These are phyloP conservation scores for Stichopus horrens DNA, from an alignment of 53 echinoderm and acorn worm species.

Conservation along the genomic window DNA sequence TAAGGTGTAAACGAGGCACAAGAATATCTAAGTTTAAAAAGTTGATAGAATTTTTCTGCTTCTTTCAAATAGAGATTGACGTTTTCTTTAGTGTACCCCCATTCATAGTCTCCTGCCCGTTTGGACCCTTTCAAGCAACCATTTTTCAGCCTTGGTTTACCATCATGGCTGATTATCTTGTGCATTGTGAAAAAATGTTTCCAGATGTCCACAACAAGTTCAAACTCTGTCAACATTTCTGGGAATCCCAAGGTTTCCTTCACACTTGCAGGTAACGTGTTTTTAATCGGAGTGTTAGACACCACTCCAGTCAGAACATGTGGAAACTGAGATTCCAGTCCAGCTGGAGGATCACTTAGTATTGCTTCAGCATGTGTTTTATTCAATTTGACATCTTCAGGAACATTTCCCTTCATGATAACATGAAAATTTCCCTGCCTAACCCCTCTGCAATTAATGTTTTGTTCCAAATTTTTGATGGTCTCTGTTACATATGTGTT, in stretches of 20 bases:
- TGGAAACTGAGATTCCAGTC: background rate
- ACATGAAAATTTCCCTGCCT: conserved; percentile 9
- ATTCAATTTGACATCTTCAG: conserved; percentile 15
- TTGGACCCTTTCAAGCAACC: conserved; percentile 30
- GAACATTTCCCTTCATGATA: background rate
- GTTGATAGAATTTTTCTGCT: conserved; percentile 20
- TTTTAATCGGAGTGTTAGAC: background rate
- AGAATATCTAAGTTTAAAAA: conserved; percentile 45
- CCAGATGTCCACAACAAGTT: conserved; percentile 48
- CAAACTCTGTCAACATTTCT: background rate
- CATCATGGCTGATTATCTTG: conserved; percentile 31
- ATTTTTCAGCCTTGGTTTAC: conserved; percentile 1
- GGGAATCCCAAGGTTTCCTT: background rate
- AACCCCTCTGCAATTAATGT: conserved; percentile 15
- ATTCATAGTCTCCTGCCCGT: background rate
- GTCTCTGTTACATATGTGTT: background rate
- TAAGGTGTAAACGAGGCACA: conserved; percentile 3
- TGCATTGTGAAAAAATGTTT: conserved; percentile 47
- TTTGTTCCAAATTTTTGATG: conserved; percentile 14
- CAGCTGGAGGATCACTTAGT: background rate
- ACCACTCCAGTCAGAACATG: conserved; percentile 1
- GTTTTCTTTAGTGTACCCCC: background rate
- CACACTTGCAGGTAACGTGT: background rate
- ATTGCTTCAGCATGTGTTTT: conserved; percentile 25
- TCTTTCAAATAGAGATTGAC: background rate